Evolutionary conservation across 2,888 invertebrate species (phyloP), one percentile per base, ranked within the genome.

Genomic region (Cantharis rustica): DNA sequence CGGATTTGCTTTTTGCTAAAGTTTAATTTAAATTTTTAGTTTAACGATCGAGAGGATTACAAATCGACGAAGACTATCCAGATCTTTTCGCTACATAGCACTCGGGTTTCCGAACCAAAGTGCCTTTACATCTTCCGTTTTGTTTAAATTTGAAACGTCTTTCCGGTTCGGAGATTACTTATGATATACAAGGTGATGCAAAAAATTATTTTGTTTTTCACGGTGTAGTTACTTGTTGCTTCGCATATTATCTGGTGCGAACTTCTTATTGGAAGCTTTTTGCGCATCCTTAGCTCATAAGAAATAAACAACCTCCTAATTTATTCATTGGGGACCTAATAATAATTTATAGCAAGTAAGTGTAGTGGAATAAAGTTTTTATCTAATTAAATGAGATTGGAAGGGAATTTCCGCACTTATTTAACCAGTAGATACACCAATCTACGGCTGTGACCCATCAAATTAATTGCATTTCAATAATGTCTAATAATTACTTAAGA

Each of bases 281-380:
- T 66, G 64, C 16, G 23, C 64, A 16, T 66, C 64, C 16, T 66
- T 66, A 66, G 23, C 64, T 23, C 17, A 17, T 16, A 16, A 63
- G 47, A 47, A 47, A 47, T 47, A 47, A 47, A 47, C 47, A 47
- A 47, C n/a, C 47, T 47, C 9, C 64, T 66, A 66, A 66, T 66
- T 47, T 66, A 66, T 66, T 66, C 64, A 66, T 66, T 20, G 3
- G 20, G 20, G 9, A 20, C 9, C 23, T 20, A 13, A 17, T 66
- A 13, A 17, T 66, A 17, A n/a, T 20, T 23, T n/a, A 66, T 20
- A 66, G n/a, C 10, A 66, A 17, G 23, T n/a, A 15, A 66, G 1
- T n/a, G 17, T 20, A 9, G 64, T 61, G 23, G 15, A 64, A 71
- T 71, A 71, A 75, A 26, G 66, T 75, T 75, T 66, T 66, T 61